These are phyloP conservation scores for Catharus bicknelli DNA, from an alignment of 2,113 vertebrate genomes.

Conservation along the genomic window DNA sequence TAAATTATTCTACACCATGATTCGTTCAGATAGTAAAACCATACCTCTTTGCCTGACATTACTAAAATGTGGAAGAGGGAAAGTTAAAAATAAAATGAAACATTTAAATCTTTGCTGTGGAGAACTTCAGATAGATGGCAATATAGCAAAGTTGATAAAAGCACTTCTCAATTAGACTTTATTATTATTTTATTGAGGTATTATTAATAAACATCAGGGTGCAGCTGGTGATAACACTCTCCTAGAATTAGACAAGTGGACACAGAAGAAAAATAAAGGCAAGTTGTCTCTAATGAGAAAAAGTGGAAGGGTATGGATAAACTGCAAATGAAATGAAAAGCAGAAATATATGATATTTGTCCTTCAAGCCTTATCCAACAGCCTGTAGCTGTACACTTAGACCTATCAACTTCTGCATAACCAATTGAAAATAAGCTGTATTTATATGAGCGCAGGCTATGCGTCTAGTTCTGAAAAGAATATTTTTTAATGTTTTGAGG, in stretches of 20 bases:
- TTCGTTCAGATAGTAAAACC: conserved; percentile 78
- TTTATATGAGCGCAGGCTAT: neutral
- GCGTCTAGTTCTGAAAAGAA: neutral
- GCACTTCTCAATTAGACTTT: conserved; percentile 71
- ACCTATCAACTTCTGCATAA: neutral
- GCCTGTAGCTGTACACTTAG: neutral
- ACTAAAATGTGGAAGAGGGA: conserved; percentile 76
- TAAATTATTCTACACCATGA: conserved; percentile 81
- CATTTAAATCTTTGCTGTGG: conserved; percentile 77
- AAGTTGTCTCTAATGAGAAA: neutral
- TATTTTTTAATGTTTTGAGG: neutral
- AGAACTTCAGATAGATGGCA: conserved; percentile 72
- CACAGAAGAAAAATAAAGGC: conserved; percentile 31
- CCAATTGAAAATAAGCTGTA: neutral
- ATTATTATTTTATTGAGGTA: conserved; percentile 65
- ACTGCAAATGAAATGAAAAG: conserved; percentile 15
- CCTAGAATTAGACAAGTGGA: conserved; percentile 15
- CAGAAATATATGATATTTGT: neutral
- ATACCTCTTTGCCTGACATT: conserved; percentile 78
- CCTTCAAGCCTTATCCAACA: neutral
- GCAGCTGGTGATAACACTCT: conserved; percentile 27
- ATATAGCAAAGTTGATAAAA: conserved; percentile 73
- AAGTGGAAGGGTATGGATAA: neutral
- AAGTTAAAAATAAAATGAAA: conserved; percentile 82
- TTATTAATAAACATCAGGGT: conserved; percentile 69